Base-by-base conservation (phyloP, 2,113 vertebrate species). In the Gobiocypris rarus region DNA sequence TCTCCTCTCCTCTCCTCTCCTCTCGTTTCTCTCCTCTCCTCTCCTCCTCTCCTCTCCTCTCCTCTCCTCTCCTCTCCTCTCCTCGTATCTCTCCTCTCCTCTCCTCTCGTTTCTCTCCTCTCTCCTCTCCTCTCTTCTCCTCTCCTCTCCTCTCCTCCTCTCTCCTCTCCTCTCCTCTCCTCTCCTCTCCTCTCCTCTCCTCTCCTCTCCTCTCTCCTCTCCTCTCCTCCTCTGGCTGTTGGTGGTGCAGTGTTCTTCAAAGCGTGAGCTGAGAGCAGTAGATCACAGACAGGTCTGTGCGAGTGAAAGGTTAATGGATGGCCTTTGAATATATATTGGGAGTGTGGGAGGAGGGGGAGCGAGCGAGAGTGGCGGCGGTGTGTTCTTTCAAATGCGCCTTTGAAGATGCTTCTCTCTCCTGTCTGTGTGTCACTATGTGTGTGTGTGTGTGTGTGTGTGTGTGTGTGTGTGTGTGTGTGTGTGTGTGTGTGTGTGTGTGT, bases 251-350 rank as follows among this genome's bases (percentile, higher is more conserved):
- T 88, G 87, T 90, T 92, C 92, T 94, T 94, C 93, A 95, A 95
- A 94, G 93, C 84, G 89, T 84, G 86, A 90, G 91, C 89, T 91
- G 92, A 89, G 91, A 93, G 93, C 92, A 88, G 90, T 89, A 92
- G 93, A 93, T 94, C 92, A 94, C 92, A 94, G 90, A 87, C 85
- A 89, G 87, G 89, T 89, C 92, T 88, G 91, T 89, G 89, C 86
- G 89, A 92, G 93, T 88, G 88, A 93, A 94, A 94, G 94, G 94
- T 95, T 95, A 95, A 95, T 94, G 93, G 93, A 93, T 92, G 92
- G 90, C 92, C 93, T 94, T 94, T 94, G 92, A 95, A 93, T 93
- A 90, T 91, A 92, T 91, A 94, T 94, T 89, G 91, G 86, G 89
- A 89, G 86, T 81, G 79, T 81, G 87, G 88, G 85, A 87, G 87